Percentiles rank a stretch among this genome's conserved stretches.
Evolutionary conservation across 92 coral and sea anemone genomes (phyloP).

Genomic region (Anthopleura xanthogrammica): DNA sequence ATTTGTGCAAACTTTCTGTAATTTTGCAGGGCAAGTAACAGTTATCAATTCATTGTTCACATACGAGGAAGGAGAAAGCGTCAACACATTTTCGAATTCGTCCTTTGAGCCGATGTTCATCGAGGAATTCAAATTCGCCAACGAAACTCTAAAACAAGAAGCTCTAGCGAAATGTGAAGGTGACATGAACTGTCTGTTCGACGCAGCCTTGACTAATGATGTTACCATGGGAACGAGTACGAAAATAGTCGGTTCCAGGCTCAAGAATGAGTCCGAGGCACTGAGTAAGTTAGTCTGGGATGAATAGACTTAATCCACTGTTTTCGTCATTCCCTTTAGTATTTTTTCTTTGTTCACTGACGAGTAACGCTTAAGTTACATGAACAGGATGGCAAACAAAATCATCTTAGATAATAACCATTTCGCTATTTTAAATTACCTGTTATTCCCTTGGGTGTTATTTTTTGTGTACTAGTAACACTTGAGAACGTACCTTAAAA

Average conservation of each 20-base stretch:
- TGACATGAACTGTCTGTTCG: slow-evolving; percentile 62
- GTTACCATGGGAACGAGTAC: slow-evolving; percentile 53
- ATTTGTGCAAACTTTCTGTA: neutral
- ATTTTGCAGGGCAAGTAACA: neutral
- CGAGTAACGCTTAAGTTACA: too few relatives aligned
- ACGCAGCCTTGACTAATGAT: slow-evolving; percentile 69
- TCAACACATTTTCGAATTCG: neutral
- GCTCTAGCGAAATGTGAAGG: slow-evolving; percentile 61
- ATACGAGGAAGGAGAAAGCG: neutral
- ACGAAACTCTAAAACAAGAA: slow-evolving; percentile 40
- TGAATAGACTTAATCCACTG: too few relatives aligned
- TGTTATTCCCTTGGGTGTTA: too few relatives aligned
- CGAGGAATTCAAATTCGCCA: slow-evolving; percentile 60
- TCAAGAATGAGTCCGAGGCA: slow-evolving; percentile 32
- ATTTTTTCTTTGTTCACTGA: too few relatives aligned
- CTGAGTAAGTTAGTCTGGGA: slow-evolving; percentile 42
- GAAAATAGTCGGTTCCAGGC: slow-evolving; percentile 36
- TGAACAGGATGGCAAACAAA: too few relatives aligned
- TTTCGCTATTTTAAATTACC: too few relatives aligned
- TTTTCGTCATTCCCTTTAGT: too few relatives aligned
- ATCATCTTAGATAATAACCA: too few relatives aligned
- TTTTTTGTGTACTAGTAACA: too few relatives aligned
- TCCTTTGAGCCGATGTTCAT: slow-evolving; percentile 71
- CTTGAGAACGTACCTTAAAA: too few relatives aligned
- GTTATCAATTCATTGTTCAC: neutral